A percentile compares a stretch with the other conserved stretches of the same genome.
Evolutionary conservation across 2,113 vertebrate genomes (phyloP).

Genomic region (Peucedramus taeniatus): DNA sequence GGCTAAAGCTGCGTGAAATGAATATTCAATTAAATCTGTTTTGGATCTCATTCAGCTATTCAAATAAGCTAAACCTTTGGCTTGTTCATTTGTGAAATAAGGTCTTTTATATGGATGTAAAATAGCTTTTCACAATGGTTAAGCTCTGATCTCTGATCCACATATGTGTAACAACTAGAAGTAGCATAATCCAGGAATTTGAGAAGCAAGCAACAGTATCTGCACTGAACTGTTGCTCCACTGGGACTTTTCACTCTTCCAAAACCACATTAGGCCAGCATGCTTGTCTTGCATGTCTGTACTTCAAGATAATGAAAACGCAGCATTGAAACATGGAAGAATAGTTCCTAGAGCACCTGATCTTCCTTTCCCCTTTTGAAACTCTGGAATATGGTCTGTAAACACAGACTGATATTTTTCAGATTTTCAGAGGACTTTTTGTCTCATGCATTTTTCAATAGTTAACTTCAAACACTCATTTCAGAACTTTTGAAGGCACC

Average conservation of each 20-base stretch:
- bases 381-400: background rate
- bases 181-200: slow-evolving; percentile 24
- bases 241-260: slow-evolving; percentile 5
- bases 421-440: background rate
- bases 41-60: slow-evolving; percentile 50
- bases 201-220: background rate
- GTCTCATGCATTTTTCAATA: background rate
- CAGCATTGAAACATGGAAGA: background rate
- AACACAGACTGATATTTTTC: background rate
- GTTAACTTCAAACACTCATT: background rate
- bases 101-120: slow-evolving; percentile 43
- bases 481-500: background rate
- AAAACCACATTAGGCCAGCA: background rate
- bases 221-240: background rate
- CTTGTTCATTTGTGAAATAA: slow-evolving; percentile 64
- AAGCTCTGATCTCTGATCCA: slow-evolving; percentile 47
- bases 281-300: background rate
- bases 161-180: slow-evolving; percentile 10
- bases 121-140: slow-evolving; percentile 38
- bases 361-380: background rate
- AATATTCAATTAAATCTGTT: slow-evolving; percentile 45
- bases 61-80: slow-evolving; percentile 48
- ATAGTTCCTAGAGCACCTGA: background rate
- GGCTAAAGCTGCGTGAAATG: background rate
- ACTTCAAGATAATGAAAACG: slow-evolving; percentile 38